A percentile compares a stretch with the other conserved stretches of the same genome.
Conservation (phyloP, 1,140 invertebrate genomes). For the Drosophila aff. region DNA sequence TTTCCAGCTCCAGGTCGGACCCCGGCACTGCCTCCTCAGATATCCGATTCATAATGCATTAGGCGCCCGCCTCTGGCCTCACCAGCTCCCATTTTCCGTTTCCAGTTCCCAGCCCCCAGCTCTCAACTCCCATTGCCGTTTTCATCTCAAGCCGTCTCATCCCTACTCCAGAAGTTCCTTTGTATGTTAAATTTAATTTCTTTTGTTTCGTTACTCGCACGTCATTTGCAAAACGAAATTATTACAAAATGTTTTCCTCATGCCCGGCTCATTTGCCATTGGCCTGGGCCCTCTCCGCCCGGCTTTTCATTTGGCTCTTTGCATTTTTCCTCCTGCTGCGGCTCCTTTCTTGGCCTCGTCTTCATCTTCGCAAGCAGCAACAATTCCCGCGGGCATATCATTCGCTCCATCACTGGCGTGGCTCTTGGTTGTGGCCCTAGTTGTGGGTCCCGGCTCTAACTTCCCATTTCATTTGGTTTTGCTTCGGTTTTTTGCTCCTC, state of each 20-base stretch:
- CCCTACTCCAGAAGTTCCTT: conserved; percentile 55
- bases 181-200: conserved; percentile 83
- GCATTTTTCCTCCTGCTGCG: conserved; percentile 41
- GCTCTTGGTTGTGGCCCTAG: conserved; percentile 27
- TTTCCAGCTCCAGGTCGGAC: conserved; percentile 19
- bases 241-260: conserved; percentile 77
- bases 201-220: conserved; percentile 84
- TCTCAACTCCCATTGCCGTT: conserved; percentile 18
- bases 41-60: conserved; percentile 78
- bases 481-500: conserved; percentile 44
- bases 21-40: conserved; percentile 39
- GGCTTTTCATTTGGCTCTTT: conserved; percentile 44
- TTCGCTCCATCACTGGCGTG: conserved; percentile 71
- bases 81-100: conserved; percentile 5
- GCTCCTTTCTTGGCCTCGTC: conserved; percentile 37
- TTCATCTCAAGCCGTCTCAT: conserved; percentile 33
- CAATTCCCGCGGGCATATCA: conserved; percentile 83
- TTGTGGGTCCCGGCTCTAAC: conserved; percentile 27
- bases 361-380: conserved; percentile 62
- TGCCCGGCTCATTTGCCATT: conserved; percentile 56
- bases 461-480: conserved; percentile 57
- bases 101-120: conserved; percentile 3
- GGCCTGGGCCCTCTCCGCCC: conserved; percentile 33
- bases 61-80: conserved; percentile 48
- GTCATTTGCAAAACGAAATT: conserved; percentile 84